Conservation (phyloP, 2,888 invertebrate genomes). For the Drosophila stalkeri region DNA sequence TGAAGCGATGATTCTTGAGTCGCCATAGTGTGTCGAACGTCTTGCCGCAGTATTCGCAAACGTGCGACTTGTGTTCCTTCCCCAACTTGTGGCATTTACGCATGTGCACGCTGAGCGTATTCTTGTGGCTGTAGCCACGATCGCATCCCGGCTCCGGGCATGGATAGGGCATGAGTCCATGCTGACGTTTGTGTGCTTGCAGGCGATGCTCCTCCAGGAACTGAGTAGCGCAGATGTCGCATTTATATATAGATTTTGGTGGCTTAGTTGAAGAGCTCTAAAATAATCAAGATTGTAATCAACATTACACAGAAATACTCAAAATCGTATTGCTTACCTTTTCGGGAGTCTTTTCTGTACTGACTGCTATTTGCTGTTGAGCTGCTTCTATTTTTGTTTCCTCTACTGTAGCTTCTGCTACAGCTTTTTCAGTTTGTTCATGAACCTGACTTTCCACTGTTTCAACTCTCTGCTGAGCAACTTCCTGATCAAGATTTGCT, state of each 20-base stretch:
- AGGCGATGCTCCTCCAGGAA: conserved; percentile 46
- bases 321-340: conserved; percentile 2
- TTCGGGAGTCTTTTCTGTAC: conserved; percentile 3
- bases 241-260: conserved; percentile 39
- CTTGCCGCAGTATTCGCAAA: conserved; percentile 54
- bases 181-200: conserved; percentile 48
- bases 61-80: conserved; percentile 56
- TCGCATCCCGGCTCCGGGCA: conserved; percentile 47
- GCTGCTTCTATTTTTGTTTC: not conserved
- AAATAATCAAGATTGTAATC: not conserved
- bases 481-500: not conserved
- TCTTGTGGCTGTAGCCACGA: conserved; percentile 51
- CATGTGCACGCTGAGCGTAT: conserved; percentile 52
- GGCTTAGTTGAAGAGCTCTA: not conserved
- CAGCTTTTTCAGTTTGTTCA: not conserved
- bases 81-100: conserved; percentile 56
- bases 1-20: conserved; percentile 77
- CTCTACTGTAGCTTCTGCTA: not conserved
- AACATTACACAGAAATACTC: not conserved
- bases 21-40: conserved; percentile 55
- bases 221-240: conserved; percentile 48
- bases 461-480: not conserved
- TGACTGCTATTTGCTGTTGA: not conserved
- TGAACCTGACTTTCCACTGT: not conserved
- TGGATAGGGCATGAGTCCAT: conserved; percentile 50